Evolutionary conservation across 2,113 vertebrate species (phyloP).

Genomic region (Drymodes brunneopygia): DNA sequence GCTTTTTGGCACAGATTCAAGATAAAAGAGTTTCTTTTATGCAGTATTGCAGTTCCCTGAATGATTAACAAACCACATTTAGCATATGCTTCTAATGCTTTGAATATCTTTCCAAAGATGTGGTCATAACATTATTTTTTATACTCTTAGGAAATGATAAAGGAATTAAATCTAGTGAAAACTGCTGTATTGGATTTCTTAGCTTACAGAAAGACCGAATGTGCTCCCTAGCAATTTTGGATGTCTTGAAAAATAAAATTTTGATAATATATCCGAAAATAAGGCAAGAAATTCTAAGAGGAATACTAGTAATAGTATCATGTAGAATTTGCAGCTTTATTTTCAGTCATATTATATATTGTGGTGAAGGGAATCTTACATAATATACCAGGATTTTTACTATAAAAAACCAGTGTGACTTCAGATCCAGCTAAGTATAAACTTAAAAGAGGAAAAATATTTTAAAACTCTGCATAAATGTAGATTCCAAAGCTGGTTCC

Average conservation of each 20-base stretch:
- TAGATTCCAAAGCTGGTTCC: not conserved
- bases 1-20: constrained; percentile 44
- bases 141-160: not conserved
- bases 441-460: not conserved
- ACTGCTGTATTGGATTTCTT: not conserved
- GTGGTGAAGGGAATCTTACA: not conserved
- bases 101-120: constrained; percentile 31
- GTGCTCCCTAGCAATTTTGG: not conserved
- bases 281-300: not conserved
- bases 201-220: not conserved
- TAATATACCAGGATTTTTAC: not conserved
- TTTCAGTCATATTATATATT: not conserved
- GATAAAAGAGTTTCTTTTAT: not conserved
- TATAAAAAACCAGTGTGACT: not conserved
- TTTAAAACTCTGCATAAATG: not conserved
- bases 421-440: not conserved
- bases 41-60: constrained; percentile 2
- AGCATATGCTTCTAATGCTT: constrained; percentile 30
- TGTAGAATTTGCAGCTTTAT: not conserved
- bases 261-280: not conserved
- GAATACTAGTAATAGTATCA: not conserved
- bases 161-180: not conserved
- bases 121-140: not conserved
- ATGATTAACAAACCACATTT: constrained; percentile 60
- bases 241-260: not conserved